Evolutionary conservation across 1,140 invertebrate species (phyloP).

Genomic region (Anadara kagoshimensis): DNA sequence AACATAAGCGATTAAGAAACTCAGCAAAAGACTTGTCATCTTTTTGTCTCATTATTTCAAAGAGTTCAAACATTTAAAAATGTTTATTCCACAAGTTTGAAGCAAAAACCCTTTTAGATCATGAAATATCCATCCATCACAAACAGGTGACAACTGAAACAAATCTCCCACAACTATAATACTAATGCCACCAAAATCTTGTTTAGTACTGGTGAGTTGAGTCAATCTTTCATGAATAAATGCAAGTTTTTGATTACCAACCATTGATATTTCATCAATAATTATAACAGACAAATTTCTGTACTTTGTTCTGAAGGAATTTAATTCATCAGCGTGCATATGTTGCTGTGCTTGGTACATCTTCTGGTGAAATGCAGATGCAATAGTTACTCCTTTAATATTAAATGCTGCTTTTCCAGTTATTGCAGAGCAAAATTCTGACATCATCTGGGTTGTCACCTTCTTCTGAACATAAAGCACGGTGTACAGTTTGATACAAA

Average conservation of each 20-base stretch:
- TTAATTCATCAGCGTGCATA: slow-evolving; percentile 13
- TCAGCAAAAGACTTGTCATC: slow-evolving; percentile 45
- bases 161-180: slow-evolving; percentile 49
- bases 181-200: slow-evolving; percentile 44
- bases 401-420: slow-evolving; percentile 47
- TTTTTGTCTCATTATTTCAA: slow-evolving; percentile 53
- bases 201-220: slow-evolving; percentile 27
- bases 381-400: slow-evolving; percentile 22
- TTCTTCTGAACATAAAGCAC: slow-evolving; percentile 1
- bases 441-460: slow-evolving; percentile 31
- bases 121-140: slow-evolving; percentile 49
- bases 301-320: slow-evolving; percentile 28
- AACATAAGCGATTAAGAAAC: slow-evolving; percentile 35
- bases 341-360: slow-evolving; percentile 18
- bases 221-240: slow-evolving; percentile 42
- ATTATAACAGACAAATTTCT: slow-evolving; percentile 33
- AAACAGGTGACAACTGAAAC: slow-evolving; percentile 50
- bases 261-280: slow-evolving; percentile 56
- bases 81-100: slow-evolving; percentile 42
- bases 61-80: slow-evolving; percentile 46
- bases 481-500: slow-evolving; percentile 34
- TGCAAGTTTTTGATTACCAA: slow-evolving; percentile 46
- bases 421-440: slow-evolving; percentile 36
- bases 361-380: slow-evolving; percentile 23
- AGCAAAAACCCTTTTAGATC: slow-evolving; percentile 33